Evolutionary conservation across 2,797 vertebrate species (phyloP).

Genomic region (Sebastes jordani): DNA sequence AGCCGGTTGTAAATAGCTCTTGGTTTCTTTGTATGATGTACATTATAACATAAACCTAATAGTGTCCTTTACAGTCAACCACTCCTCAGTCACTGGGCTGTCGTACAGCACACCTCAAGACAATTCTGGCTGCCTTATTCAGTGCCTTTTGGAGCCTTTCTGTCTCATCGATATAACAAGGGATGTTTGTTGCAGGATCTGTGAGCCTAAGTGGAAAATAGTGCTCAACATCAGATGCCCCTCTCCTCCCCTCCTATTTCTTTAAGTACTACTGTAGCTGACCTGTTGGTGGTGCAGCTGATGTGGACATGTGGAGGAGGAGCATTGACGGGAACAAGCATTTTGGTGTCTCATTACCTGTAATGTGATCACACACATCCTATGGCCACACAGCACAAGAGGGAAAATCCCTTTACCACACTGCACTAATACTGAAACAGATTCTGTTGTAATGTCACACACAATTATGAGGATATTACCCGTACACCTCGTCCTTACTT

Average conservation of each 20-base stretch:
- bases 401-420: slow-evolving; percentile 20
- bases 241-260: background rate
- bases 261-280: background rate
- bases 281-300: slow-evolving; percentile 31
- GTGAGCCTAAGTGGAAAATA: background rate
- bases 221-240: background rate
- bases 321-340: slow-evolving; percentile 46
- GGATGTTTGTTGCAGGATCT: background rate
- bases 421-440: background rate
- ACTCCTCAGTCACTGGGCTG: background rate
- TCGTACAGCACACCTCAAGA: background rate
- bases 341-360: slow-evolving; percentile 71
- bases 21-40: background rate
- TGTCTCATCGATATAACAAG: background rate
- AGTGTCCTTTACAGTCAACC: background rate
- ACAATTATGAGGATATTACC: background rate
- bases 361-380: slow-evolving; percentile 65
- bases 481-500: background rate
- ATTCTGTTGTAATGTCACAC: background rate
- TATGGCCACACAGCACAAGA: background rate
- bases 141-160: no score
- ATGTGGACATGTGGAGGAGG: slow-evolving; percentile 20
- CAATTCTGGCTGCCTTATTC: no score
- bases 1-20: background rate
- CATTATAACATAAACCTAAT: background rate